Conservation (phyloP, 2,888 invertebrate species). For the Harpalus rufipes region DNA sequence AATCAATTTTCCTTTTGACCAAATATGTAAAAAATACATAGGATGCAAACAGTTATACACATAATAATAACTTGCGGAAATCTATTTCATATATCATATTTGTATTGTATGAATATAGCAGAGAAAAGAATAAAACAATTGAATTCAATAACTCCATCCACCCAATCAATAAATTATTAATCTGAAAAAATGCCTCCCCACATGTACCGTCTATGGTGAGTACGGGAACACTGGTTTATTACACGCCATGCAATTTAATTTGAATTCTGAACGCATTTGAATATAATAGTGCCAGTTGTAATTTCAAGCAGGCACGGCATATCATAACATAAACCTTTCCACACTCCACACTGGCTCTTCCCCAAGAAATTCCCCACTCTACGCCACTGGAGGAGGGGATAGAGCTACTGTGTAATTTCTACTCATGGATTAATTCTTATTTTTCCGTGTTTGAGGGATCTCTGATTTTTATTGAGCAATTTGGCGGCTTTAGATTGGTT, state of each 20-base stretch:
- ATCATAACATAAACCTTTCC: slow-evolving; percentile 53
- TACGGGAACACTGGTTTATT: slow-evolving; percentile 66
- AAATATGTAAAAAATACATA: too few species aligned
- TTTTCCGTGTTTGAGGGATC: slow-evolving; percentile 25
- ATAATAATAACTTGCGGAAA: too few species aligned
- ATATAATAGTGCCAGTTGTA: slow-evolving; percentile 67
- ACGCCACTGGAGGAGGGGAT: not conserved
- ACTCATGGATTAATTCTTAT: not conserved
- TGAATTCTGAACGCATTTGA: slow-evolving; percentile 68
- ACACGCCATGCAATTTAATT: slow-evolving; percentile 70
- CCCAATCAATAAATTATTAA: slow-evolving; percentile 32
- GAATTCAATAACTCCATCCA: slow-evolving; percentile 6
- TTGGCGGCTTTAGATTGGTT: slow-evolving; percentile 3
- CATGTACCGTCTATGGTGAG: slow-evolving; percentile 38
- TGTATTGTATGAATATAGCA: not conserved
- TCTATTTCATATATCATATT: not conserved
- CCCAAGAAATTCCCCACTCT: not conserved
- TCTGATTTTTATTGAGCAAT: slow-evolving; percentile 25
- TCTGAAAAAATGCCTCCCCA: not conserved
- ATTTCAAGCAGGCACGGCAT: slow-evolving; percentile 64
- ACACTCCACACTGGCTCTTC: slow-evolving; percentile 22
- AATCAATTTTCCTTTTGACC: too few species aligned
- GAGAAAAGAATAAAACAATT: not conserved
- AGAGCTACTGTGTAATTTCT: slow-evolving; percentile 52
- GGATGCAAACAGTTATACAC: too few species aligned